Base-by-base conservation (phyloP, 2,113 vertebrate genomes). In the Brienomyrus longianalis region DNA sequence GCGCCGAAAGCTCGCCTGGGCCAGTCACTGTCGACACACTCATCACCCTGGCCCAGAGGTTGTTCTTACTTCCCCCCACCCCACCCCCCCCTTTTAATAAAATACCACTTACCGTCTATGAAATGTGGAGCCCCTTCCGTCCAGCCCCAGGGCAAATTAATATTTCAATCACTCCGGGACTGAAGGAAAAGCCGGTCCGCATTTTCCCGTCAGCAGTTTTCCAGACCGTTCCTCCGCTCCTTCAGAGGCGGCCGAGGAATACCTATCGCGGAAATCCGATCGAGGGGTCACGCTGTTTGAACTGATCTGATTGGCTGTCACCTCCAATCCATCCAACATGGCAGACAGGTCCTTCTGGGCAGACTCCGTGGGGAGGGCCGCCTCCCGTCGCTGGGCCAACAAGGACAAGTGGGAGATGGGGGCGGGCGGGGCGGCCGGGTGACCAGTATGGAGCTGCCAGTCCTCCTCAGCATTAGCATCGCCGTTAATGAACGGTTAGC, bases 401-500 rank as follows among this genome's bases (percentile, higher is more conserved):
- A 84, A 94, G 27, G 96, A 96, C 95, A 90, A 89, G 39, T 94
- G 94, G 74, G 95, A 94, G 95, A 92, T 87, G 66, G 93, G 21
- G 54, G 19, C 19, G 23, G 21, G 56, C 27, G 93, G 95, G 95
- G 93, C 95, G 96, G 74, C 92, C 89, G 93, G 92, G 93, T 95
- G 94, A 93, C 95, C 97, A 96, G 96, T 97, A 96, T 96, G 94
- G 96, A 97, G 94, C 98, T 99, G 98, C 98, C 98, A 98, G 97
- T 97, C 97, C 97, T 95, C 96, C 96, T 99, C 97, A 98, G 96
- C 97, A 96, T 98, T 98, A 98, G 97, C 97, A 96, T 97, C 95
- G 96, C 96, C 96, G 96, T 97, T 98, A 99, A 98, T 98, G 98
- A 98, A 97, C 95, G 96, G 96, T 97, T 97, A 98, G 97, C 97